Base-by-base conservation (phyloP, 2,113 vertebrate species). In the Anolis sagrei region DNA sequence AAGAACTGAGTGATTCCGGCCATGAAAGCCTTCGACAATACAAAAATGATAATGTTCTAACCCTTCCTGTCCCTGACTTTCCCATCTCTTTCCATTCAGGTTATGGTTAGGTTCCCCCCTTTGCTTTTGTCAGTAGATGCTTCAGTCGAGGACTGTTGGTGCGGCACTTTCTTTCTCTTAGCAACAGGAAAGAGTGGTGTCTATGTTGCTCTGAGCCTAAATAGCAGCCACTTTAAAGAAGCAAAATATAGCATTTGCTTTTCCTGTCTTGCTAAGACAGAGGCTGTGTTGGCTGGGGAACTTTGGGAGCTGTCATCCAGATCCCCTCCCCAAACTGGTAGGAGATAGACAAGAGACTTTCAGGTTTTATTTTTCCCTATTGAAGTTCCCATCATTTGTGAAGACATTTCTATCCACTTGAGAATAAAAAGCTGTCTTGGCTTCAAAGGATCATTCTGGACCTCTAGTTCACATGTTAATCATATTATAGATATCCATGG, bases 121-220 rank as follows among this genome's bases (percentile, higher is more conserved):
- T 70, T 64, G 27, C 4, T 7, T 49, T 49, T 72, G 48, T 48
- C 58, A n/a, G 6, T 39, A 69, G 27, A 68, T 77, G 32, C 74
- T 70, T 68, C 61, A 16, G 25, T 19, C 32, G 62, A 36, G 54
- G 62, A 83, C 23, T 34, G 23, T 44, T 62, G 70, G 29, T 73
- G 29, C 68, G 48, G 36, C 19, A 76, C 29, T 11, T 68, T 78
- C 34, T 79, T 49, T 87, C 74, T 87, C 74, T 61, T 34, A 27
- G 80, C 51, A 70, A 77, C 36, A 77, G 80, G 84, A 34, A 85
- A 69, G 61, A 48, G 36, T 72, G 76, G 51, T 82, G 27, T 69
- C 66, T 69, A 5, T n/a, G 29, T 61, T 70, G 54, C 29, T 58
- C 49, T 69, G 49, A 82, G 69, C 36, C 29, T 61, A 11, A 78